Base-by-base conservation (phyloP, 1,140 invertebrate genomes). In the Helicorthomorpha holstii region DNA sequence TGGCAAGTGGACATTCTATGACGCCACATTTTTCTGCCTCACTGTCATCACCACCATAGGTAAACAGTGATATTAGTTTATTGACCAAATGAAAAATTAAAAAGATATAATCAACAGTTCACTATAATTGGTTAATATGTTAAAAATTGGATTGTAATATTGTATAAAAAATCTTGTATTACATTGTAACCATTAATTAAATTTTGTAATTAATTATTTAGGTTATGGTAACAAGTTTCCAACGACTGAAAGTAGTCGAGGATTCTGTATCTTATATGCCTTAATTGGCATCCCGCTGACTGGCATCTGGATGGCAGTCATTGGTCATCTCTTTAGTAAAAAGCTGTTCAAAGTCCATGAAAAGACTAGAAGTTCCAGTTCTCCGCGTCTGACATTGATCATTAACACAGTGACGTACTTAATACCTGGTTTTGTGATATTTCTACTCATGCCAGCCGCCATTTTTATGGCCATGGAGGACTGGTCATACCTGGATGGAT, bases 271-370 rank as follows among this genome's bases (percentile, higher is more conserved):
- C 59, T 78, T 89, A 52, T 97, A 96, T 64, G 87, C 82, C 0
- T 68, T 95, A n/a, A 77, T 95, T 52, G 92, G 94, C n/a, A 93
- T 96, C 54, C 93, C 93, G 0, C 80, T 95, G 62, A 90, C 90
- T 62, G 86, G 85, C 65, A 88, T 93, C 48, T 71, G 90, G 10
- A 74, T 90, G 21, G 75, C 82, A 1, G 81, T 80, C 38, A 64
- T 89, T 4, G 85, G 82, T 48, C 82, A 85, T 59, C 86, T 81
- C 62, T 90, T 88, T 60, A 80, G 80, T n/a, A 19, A n/a, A 2
- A 27, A 23, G 7, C 27, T 52, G 10, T 42, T 52, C 12, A 24
- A 38, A 7, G 51, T 27, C 41, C 51, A 52, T 23, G 51, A 52
- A 38, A 24, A 38, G 25, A 29, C 7, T 21, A 48, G 26, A 27